phyloP scores from a whole-genome alignment of 2,888 invertebrate species.

The Cerastoderma edule region DNA sequence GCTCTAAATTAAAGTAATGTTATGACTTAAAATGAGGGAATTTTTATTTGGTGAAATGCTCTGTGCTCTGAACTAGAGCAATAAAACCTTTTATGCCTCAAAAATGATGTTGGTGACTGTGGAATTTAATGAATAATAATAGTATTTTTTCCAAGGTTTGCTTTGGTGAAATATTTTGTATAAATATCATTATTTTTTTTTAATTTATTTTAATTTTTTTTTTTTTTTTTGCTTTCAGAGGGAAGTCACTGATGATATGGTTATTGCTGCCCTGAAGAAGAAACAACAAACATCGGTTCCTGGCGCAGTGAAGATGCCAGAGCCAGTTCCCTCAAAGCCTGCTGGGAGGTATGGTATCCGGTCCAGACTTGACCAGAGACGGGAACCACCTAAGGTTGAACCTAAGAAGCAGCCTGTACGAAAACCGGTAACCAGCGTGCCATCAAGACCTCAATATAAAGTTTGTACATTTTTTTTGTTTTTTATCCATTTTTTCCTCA shows the following conservation, averaged over 20 bases:
- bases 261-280: constrained; percentile 60
- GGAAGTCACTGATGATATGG: constrained; percentile 67
- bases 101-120: no score
- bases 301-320: constrained; percentile 55
- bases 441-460: constrained; percentile 51
- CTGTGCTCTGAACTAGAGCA: no score
- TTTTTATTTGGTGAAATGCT: no score
- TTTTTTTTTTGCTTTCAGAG: constrained; percentile 45
- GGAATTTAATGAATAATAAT: no score
- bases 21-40: no score
- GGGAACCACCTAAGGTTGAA: constrained; percentile 39
- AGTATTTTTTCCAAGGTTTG: no score
- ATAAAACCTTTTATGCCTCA: no score
- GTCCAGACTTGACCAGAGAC: constrained; percentile 44
- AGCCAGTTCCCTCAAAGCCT: constrained; percentile 49
- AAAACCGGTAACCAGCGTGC: constrained; percentile 26
- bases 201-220: background rate
- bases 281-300: constrained; percentile 50
- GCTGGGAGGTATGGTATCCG: constrained; percentile 40
- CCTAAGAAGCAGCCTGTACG: constrained; percentile 44
- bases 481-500: no score
- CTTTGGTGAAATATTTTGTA: no score
- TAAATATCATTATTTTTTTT: background rate
- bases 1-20: no score
- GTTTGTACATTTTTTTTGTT: constrained; percentile 17